Conservation (phyloP, 2,113 vertebrate genomes). For the Ctenomys sociabilis region DNA sequence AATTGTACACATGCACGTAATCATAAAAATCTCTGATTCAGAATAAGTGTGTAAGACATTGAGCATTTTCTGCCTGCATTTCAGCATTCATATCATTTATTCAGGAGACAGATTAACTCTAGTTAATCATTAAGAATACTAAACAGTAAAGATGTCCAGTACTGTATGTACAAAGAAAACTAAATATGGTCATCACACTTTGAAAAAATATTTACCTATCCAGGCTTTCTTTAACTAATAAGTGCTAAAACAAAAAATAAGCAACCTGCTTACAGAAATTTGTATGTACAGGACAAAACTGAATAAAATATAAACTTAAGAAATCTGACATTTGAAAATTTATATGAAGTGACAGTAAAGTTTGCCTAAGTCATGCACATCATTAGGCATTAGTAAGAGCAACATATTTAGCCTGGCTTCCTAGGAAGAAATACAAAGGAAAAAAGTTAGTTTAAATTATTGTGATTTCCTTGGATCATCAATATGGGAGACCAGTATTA, state of each 20-base stretch:
- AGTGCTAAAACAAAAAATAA: background rate
- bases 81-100: background rate
- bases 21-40: background rate
- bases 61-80: background rate
- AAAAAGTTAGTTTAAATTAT: background rate
- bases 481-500: accelerated
- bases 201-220: background rate
- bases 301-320: background rate
- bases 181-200: background rate
- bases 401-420: background rate
- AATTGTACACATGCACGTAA: background rate
- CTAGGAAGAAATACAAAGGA: background rate
- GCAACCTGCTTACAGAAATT: background rate
- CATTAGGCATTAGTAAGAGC: background rate
- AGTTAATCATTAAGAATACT: background rate
- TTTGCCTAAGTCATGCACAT: background rate
- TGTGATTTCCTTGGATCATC: background rate
- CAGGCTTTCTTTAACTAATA: background rate
- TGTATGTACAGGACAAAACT: background rate
- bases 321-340: background rate
- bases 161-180: background rate
- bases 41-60: background rate
- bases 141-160: background rate
- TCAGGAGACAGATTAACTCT: background rate
- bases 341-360: background rate